Evolutionary conservation across 2,797 vertebrate genomes (phyloP).

Genomic region (Sebastes alutus): DNA sequence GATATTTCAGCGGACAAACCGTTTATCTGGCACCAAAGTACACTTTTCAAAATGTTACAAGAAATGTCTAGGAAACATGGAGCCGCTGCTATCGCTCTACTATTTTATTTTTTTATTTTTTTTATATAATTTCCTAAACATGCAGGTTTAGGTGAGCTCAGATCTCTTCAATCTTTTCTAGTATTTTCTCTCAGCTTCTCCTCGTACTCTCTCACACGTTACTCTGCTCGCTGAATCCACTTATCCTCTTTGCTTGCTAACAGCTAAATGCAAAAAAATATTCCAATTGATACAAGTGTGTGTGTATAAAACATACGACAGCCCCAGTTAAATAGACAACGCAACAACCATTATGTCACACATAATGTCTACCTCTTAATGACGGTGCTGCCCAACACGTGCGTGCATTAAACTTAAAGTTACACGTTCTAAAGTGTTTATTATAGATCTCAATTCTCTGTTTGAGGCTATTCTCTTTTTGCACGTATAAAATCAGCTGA

Average conservation of each 20-base stretch:
- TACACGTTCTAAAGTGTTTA: neutral
- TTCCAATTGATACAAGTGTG: neutral
- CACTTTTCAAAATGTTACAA: neutral
- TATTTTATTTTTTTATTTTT: neutral
- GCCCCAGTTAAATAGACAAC: neutral
- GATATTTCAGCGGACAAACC: neutral
- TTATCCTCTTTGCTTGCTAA: neutral
- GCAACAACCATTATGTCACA: neutral
- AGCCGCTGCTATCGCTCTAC: neutral
- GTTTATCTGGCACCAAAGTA: neutral
- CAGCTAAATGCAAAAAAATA: neutral
- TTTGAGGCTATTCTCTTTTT: neutral
- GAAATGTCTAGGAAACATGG: neutral
- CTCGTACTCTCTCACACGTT: neutral
- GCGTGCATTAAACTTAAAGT: neutral
- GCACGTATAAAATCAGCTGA: neutral
- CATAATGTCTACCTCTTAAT: neutral
- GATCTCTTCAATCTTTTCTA: neutral
- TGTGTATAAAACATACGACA: neutral
- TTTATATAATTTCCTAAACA: neutral
- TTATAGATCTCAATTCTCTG: neutral
- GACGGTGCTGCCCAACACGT: neutral
- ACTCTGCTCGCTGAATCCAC: neutral
- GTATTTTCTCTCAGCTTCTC: neutral
- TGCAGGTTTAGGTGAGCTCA: neutral